Percentiles rank a stretch among this genome's conserved stretches.
phyloP scores from a whole-genome alignment of 2,888 invertebrate genomes.

The Chrysopilus asiliformis region DNA sequence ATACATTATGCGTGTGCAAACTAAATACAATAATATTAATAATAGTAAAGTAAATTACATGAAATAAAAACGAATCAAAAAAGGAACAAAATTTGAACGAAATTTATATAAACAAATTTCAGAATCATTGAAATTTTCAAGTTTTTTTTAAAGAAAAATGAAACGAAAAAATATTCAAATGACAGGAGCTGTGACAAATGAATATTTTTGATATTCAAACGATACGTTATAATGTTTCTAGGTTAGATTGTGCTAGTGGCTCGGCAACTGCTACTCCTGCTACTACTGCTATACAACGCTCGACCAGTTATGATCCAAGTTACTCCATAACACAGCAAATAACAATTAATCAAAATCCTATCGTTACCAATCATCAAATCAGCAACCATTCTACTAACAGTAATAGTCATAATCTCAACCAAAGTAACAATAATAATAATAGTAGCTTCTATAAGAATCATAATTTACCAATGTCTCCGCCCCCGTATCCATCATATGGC shows the following conservation, averaged over 20 bases:
- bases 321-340: slow-evolving; percentile 11
- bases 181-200: too few relatives aligned
- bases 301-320: slow-evolving; percentile 16
- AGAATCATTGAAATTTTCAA: not conserved
- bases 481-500: too few relatives aligned
- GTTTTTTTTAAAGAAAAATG: not conserved
- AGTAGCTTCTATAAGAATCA: slow-evolving; percentile 6
- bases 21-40: not conserved
- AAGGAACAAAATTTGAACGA: not conserved
- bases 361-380: not conserved
- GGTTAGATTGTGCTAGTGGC: slow-evolving; percentile 32
- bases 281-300: slow-evolving; percentile 19
- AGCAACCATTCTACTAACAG: not conserved
- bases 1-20: slow-evolving; percentile 18
- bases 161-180: too few relatives aligned
- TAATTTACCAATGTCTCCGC: slow-evolving; percentile 16
- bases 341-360: slow-evolving; percentile 9
- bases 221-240: slow-evolving; percentile 37
- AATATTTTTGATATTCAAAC: slow-evolving; percentile 22
- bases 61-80: not conserved
- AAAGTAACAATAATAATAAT: slow-evolving; percentile 5
- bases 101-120: slow-evolving; percentile 3
- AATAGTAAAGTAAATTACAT: not conserved
- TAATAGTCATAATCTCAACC: not conserved
- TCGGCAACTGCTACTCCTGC: too few relatives aligned